Evolutionary conservation across 2,797 vertebrate species (phyloP), one percentile per base, ranked within the genome.

Genomic region (Odontamblyopus lacepedii): DNA sequence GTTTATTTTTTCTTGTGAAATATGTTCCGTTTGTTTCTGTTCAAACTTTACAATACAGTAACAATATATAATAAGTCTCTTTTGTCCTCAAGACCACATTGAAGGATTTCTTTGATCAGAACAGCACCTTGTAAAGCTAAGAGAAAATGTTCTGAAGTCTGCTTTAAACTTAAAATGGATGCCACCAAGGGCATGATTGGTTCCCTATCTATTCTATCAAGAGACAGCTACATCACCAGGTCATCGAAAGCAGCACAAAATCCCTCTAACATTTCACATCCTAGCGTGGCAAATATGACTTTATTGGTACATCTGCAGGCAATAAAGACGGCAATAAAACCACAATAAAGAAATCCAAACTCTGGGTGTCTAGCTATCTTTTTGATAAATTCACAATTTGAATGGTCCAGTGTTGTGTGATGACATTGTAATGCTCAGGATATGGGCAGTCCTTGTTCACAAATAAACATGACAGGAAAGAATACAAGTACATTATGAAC

Each of bases 381-480:
- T 67, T 67, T 53, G 61, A 67, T 18, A 67, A 67, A 67, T 67
- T 29, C 44, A 16, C 26, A 29, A 18, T 67, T 29, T 53, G 27
- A 53, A 67, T 67, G 8, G 44, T 53, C 65, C 29, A 16, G 13
- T 67, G 27, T 53, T n/a, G 48, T 53, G 48, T 13, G 44, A 53
- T 53, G 65, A 67, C 48, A 67, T 55, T 53, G 29, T 53, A 55
- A 32, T 67, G 9, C 48, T 67, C 48, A 53, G 48, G 65, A 67
- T 67, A 50, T 51, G 41, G 44, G 41, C 26, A 53, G 48, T 53
- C 18, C 11, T 51, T 29, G 38, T 23, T 66, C 44, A 66, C 64
- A 66, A 63, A 50, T 51, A 67, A 67, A 53, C 65, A 67, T 55
- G 65, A 67, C 65, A 67, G 29, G 48, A 67, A 67, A 12, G 27